A percentile compares a stretch with the other conserved stretches of the same genome.
Evolutionary conservation across 2,888 invertebrate species (phyloP).

Genomic region (Ephialtes manifestator): DNA sequence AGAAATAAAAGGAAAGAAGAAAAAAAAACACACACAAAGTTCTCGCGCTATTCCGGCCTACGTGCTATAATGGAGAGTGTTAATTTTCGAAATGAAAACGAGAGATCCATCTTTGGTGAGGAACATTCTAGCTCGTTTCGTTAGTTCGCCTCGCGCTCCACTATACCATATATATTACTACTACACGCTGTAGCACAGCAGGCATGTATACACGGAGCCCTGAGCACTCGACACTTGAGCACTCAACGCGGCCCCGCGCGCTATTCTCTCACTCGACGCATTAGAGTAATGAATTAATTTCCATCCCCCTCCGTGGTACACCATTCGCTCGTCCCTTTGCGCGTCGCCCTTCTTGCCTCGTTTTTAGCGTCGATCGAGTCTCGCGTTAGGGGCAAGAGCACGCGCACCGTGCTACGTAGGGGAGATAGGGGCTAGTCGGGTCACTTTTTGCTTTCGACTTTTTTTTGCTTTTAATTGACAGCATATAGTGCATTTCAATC

Average conservation of each 20-base stretch:
- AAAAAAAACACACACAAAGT: constrained; percentile 51
- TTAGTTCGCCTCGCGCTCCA: constrained; percentile 45
- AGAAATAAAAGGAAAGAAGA: constrained; percentile 7
- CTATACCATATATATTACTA: not conserved
- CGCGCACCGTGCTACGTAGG: constrained; percentile 1
- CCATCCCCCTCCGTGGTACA: constrained; percentile 78
- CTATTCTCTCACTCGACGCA: constrained; percentile 83
- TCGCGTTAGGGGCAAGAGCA: too few relatives aligned
- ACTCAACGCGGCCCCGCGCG: constrained; percentile 73
- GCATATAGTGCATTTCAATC: too few relatives aligned
- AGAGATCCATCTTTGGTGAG: constrained; percentile 84
- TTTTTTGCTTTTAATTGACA: too few relatives aligned
- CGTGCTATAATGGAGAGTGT: constrained; percentile 82
- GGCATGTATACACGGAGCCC: constrained; percentile 72
- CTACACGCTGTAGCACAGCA: constrained; percentile 2
- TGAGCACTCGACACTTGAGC: constrained; percentile 82
- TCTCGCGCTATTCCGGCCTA: constrained; percentile 47
- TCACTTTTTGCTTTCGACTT: too few relatives aligned
- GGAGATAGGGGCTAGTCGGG: too few relatives aligned
- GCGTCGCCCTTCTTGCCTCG: constrained; percentile 41
- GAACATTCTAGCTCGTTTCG: constrained; percentile 62
- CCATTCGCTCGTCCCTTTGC: constrained; percentile 58
- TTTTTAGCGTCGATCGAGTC: constrained; percentile 49
- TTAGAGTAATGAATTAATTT: constrained; percentile 86
- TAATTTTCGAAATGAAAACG: constrained; percentile 86